A percentile compares a stretch with the other conserved stretches of the same genome.
phyloP scores from a whole-genome alignment of 2,113 vertebrate species.

The Hyaena hyaena region DNA sequence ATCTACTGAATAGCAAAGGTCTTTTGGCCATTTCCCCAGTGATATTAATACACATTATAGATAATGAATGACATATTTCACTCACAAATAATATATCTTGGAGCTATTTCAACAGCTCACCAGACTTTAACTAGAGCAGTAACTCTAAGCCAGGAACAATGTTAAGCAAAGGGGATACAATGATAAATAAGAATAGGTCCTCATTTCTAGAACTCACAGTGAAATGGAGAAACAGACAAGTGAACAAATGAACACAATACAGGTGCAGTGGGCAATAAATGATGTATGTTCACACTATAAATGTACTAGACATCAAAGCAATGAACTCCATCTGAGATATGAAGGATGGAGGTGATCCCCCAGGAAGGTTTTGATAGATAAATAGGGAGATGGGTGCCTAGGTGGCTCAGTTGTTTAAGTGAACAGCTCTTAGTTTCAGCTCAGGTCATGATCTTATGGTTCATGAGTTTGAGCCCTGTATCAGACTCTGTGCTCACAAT shows the following conservation, averaged over 20 bases:
- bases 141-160: neutral
- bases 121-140: neutral
- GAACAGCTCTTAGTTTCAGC: too few relatives aligned
- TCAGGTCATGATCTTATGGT: too few relatives aligned
- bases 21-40: neutral
- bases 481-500: too few relatives aligned
- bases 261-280: neutral
- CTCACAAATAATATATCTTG: conserved; percentile 5
- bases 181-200: neutral
- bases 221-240: neutral
- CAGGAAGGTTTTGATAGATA: conserved; percentile 7
- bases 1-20: neutral
- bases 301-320: neutral
- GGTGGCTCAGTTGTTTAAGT: too few relatives aligned
- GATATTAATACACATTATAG: neutral
- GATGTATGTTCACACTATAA: neutral
- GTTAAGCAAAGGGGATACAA: neutral
- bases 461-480: too few relatives aligned
- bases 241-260: neutral
- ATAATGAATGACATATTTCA: neutral
- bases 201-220: neutral
- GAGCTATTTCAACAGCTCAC: neutral
- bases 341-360: neutral
- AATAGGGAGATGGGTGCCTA: neutral
- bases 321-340: neutral